phyloP scores from a whole-genome alignment of 2,113 vertebrate species.

The Delphinapterus leucas region DNA sequence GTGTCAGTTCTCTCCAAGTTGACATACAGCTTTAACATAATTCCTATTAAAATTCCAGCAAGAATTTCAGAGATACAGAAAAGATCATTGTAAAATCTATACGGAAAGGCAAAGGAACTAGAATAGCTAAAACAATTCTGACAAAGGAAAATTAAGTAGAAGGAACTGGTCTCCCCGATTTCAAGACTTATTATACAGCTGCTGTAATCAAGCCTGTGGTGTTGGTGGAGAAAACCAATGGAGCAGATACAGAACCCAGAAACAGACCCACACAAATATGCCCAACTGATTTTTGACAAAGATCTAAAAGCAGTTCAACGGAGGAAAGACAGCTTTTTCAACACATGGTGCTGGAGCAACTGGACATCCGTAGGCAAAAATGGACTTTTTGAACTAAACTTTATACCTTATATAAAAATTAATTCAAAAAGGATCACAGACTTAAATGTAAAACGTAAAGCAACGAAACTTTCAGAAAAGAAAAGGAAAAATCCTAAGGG shows the following conservation, averaged over 20 bases:
- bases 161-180: not conserved
- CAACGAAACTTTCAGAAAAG: not conserved
- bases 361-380: not conserved
- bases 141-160: not conserved
- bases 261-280: not conserved
- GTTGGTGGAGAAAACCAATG: not conserved
- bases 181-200: not conserved
- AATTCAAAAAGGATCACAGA: not conserved
- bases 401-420: not conserved
- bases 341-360: not conserved
- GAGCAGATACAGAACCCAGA: not conserved
- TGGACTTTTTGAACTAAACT: not conserved
- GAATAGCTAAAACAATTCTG: not conserved
- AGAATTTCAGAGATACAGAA: not conserved
- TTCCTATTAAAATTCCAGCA: not conserved
- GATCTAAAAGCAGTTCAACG: not conserved
- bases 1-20: not conserved
- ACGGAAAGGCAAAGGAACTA: not conserved
- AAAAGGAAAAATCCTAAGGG: not conserved
- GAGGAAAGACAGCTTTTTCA: not conserved
- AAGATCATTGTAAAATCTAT: not conserved
- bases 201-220: not conserved
- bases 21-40: not conserved
- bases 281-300: not conserved
- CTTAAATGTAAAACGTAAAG: not conserved